A percentile compares a stretch with the other conserved stretches of the same genome.
Evolutionary conservation across 2,797 vertebrate species (phyloP).

Genomic region (Mycteria americana): DNA sequence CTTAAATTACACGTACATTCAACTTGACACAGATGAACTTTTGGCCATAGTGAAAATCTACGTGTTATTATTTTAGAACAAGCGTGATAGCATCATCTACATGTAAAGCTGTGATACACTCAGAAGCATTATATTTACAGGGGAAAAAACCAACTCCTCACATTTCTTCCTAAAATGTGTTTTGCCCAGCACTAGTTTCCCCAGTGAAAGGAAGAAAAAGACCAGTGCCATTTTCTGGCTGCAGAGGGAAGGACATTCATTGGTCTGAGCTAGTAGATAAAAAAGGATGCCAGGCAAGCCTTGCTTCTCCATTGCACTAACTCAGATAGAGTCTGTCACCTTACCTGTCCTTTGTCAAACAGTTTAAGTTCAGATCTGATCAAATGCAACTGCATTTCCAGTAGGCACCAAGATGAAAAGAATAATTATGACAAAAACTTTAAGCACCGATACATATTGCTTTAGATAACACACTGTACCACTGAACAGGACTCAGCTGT

Average conservation of each 20-base stretch:
- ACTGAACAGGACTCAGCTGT: neutral
- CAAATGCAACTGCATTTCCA: neutral
- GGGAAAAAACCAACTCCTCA: neutral
- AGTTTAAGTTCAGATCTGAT: neutral
- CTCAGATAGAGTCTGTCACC: neutral
- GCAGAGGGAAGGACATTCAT: neutral
- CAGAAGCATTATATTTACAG: neutral
- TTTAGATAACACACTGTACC: neutral
- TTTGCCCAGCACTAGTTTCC: neutral
- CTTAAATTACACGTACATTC: neutral
- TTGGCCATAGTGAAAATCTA: neutral
- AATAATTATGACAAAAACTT: neutral
- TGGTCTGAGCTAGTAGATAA: neutral
- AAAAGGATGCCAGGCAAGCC: neutral
- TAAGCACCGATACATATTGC: neutral
- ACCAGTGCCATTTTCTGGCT: neutral
- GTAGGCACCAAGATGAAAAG: neutral
- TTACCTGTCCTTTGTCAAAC: neutral
- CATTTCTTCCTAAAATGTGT: neutral
- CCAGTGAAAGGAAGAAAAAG: neutral
- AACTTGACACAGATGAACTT: neutral
- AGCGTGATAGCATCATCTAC: neutral
- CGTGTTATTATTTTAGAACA: neutral
- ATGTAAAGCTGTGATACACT: neutral
- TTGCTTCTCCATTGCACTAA: neutral